phyloP scores from a whole-genome alignment of 2,888 invertebrate species.

The Apamea epomidion region DNA sequence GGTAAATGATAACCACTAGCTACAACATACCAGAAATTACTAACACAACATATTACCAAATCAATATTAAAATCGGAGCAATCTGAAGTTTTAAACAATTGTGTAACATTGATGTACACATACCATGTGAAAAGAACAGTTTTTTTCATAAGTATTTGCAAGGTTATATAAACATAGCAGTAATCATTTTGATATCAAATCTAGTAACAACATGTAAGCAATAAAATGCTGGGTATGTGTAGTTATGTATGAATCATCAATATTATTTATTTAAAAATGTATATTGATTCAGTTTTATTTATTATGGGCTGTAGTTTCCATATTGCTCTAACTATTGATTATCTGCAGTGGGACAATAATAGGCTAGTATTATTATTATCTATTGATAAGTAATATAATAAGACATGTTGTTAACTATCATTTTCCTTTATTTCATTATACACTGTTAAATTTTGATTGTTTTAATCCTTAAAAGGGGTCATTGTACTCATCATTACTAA shows the following conservation, averaged over 20 bases:
- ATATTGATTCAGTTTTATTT: not conserved
- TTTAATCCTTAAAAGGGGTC: too few species aligned
- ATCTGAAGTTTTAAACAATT: not conserved
- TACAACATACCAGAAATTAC: not conserved
- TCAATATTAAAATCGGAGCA: not conserved
- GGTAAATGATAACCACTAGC: not conserved
- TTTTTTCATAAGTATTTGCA: constrained; percentile 17
- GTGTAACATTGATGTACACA: not conserved
- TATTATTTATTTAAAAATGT: constrained; percentile 7
- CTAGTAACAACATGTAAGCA: constrained; percentile 8
- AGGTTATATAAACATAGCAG: constrained; percentile 19
- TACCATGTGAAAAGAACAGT: not conserved
- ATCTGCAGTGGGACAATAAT: too few species aligned
- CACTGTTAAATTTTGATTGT: too few species aligned
- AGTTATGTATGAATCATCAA: not conserved
- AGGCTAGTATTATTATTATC: not conserved
- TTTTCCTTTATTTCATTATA: too few species aligned
- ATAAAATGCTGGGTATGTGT: constrained; percentile 26
- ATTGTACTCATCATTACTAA: too few species aligned
- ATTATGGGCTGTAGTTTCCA: not conserved
- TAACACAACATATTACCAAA: not conserved
- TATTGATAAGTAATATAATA: too few species aligned
- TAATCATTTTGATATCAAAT: constrained; percentile 41
- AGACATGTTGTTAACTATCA: not conserved
- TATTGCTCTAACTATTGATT: not conserved